Base-by-base conservation (phyloP, 2,113 vertebrate species). In the Eulemur rufifrons region DNA sequence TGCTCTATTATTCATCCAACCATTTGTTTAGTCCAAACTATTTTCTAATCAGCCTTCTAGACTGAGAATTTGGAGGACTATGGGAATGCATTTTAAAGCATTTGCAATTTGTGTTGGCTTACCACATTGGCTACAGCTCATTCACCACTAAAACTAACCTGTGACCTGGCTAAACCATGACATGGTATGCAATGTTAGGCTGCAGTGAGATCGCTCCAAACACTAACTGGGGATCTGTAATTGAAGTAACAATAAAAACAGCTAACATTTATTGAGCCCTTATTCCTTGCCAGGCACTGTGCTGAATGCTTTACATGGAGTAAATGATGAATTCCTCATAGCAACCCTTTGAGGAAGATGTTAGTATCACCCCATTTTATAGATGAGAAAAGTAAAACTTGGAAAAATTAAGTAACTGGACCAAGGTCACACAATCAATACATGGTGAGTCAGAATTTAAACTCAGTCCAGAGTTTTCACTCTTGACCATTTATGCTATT, bases 11-110 rank as follows among this genome's bases (percentile, higher is more conserved):
- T 21, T 91, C 63, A 93, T 96, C 59, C 84, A 97, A 94, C 68
- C 29, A 91, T 88, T 88, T 95, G 66, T 78, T 95, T 85, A 89
- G 73, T 97, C 92, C 71, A 97, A 96, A 92, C 64, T 95, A 86
- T 89, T 96, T 94, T 92, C 61, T 94, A 81, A 77, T 89, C 88
- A 95, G 73, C n/a, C 25, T 69, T 97, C 37, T 86, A 97, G 77
- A 39, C 39, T 93, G 63, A 94, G 34, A 91, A 97, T 91, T 93
- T 96, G 68, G 63, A n/a, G 23, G 23, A 91, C 80, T 91, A 76
- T 91, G 74, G 86, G 96, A 95, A 96, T 94, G 96, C 59, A 86
- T 92, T 97, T 97, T 86, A 93, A 97, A 97, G 74, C 52, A 84
- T 83, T 94, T 95, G 52, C 27, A 93, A 97, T 95, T 97, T 96